Evolutionary conservation across 2,113 vertebrate genomes (phyloP).

Genomic region (Pandion haliaetus): DNA sequence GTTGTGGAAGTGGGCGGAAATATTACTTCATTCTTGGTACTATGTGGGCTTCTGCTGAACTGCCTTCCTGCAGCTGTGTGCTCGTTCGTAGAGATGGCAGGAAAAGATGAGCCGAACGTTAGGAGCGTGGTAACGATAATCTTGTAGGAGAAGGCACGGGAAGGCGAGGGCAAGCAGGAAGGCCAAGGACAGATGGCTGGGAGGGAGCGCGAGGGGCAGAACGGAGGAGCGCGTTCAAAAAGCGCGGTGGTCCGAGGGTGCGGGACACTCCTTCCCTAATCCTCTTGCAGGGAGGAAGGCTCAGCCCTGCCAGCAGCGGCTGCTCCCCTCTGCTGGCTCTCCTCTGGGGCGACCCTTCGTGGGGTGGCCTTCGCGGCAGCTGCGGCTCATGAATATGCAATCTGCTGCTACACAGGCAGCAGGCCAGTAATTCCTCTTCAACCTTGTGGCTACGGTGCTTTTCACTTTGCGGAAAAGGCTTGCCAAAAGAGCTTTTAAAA

Average conservation of each 20-base stretch:
- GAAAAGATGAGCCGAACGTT: neutral
- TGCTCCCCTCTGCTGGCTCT: neutral
- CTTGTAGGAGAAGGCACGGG: neutral
- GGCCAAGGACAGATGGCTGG: neutral
- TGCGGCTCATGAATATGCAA: constrained; percentile 28
- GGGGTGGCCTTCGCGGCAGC: neutral
- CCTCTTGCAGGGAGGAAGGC: neutral
- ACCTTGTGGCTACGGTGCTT: neutral
- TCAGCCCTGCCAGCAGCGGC: neutral
- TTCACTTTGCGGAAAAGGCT: neutral
- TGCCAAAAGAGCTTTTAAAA: neutral
- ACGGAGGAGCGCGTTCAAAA: neutral
- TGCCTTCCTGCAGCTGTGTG: neutral
- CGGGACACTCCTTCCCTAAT: rapidly evolving
- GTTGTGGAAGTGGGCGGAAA: neutral
- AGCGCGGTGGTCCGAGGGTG: neutral
- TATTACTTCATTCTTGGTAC: neutral
- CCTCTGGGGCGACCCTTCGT: neutral
- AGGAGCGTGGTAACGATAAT: rapidly evolving
- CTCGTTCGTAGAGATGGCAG: neutral
- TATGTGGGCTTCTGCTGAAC: neutral
- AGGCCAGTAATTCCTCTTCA: constrained; percentile 10
- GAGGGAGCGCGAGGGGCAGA: neutral
- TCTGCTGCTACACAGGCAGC: neutral
- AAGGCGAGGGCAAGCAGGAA: neutral